Evolutionary conservation across 2,797 vertebrate species (phyloP).

Genomic region (Crypturellus tataupa): DNA sequence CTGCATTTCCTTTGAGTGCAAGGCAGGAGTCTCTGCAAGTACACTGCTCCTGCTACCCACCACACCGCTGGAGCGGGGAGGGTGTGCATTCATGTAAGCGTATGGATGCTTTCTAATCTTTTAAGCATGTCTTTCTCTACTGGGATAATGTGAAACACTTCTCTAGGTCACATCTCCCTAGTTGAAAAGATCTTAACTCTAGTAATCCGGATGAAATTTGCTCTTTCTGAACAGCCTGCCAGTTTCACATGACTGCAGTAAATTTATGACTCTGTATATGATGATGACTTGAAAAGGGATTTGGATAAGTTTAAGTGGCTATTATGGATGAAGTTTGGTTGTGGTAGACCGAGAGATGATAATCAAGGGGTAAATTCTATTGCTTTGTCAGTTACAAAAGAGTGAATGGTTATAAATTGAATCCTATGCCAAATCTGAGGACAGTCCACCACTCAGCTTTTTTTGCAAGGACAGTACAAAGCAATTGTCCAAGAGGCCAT

Average conservation of each 20-base stretch:
- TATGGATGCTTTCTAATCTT: slow-evolving; percentile 45
- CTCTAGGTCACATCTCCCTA: slow-evolving; percentile 1
- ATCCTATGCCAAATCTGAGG: neutral
- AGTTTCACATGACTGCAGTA: neutral
- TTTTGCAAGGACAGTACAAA: neutral
- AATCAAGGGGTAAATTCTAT: slow-evolving; percentile 27
- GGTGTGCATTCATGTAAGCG: neutral
- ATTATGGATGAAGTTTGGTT: neutral
- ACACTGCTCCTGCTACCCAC: slow-evolving; percentile 52
- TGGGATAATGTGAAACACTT: slow-evolving; percentile 18
- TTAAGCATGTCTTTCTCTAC: slow-evolving; percentile 37
- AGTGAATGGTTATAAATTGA: neutral
- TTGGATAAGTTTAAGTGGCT: slow-evolving; percentile 8
- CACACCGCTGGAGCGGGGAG: neutral
- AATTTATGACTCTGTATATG: neutral
- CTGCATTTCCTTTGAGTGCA: slow-evolving; percentile 78
- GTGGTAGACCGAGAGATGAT: neutral
- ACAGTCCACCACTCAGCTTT: neutral
- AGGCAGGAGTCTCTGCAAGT: slow-evolving; percentile 62
- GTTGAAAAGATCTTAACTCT: slow-evolving; percentile 19
- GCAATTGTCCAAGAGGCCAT: neutral
- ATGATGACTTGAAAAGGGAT: neutral
- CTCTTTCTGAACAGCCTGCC: neutral
- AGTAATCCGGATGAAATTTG: slow-evolving; percentile 24
- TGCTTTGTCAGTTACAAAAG: slow-evolving; percentile 5